phyloP scores from a whole-genome alignment of 2,888 invertebrate genomes.

The Monopis laevigella region DNA sequence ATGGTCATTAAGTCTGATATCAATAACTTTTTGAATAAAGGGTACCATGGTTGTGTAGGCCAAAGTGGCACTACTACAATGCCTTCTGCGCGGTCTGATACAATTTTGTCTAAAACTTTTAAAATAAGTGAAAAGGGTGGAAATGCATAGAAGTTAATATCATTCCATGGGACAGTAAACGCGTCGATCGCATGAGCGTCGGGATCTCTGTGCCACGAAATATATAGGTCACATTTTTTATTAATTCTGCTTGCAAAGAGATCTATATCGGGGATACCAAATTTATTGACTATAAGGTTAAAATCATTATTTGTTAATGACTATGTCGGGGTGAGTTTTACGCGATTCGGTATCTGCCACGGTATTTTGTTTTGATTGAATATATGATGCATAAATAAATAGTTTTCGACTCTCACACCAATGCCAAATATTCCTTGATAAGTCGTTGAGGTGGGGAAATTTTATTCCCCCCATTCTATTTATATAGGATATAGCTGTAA shows the following conservation, averaged over 20 bases:
- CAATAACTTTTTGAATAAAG: constrained; percentile 9
- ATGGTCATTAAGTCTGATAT: neutral
- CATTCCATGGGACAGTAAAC: constrained; percentile 17
- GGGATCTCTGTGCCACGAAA: constrained; percentile 18
- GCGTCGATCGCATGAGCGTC: constrained; percentile 16
- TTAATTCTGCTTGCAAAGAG: no score
- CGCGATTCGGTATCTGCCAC: neutral
- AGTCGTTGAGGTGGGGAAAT: neutral
- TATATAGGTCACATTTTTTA: no score
- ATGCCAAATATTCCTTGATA: neutral
- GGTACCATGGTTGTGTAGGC: constrained; percentile 19
- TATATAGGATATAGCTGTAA: no score
- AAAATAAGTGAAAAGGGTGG: constrained; percentile 18
- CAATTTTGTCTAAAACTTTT: constrained; percentile 15
- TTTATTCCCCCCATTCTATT: no score
- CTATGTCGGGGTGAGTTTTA: no score
- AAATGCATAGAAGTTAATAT: constrained; percentile 17
- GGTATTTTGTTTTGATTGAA: neutral
- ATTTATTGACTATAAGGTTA: no score
- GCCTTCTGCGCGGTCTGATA: constrained; percentile 12
- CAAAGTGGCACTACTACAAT: constrained; percentile 18
- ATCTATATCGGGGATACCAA: no score
- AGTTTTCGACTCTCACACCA: neutral
- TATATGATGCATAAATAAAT: neutral
- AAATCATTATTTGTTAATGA: no score